Base-by-base conservation (phyloP, 2,797 vertebrate species). In the Spea hammondii region DNA sequence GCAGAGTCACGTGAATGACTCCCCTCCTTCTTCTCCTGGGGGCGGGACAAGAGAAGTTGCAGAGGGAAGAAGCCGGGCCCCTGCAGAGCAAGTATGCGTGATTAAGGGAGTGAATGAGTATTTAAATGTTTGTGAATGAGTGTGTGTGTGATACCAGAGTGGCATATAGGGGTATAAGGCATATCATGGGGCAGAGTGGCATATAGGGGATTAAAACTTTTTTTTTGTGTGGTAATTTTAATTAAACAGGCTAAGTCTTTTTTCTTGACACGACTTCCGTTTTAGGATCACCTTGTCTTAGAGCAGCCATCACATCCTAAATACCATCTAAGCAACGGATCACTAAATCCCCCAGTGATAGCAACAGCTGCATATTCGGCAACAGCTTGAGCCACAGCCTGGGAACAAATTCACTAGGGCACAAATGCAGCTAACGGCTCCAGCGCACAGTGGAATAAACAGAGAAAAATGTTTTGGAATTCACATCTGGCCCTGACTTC, bases 291-390 rank as follows among this genome's bases (percentile, higher is more conserved):
- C 55, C 12, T 11, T 13, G 2, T 13, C 32, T 57, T 6, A 62
- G 6, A 6, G 2, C 6, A 62, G 59, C 59, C 59, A 62, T 4
- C 5, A 62, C 59, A 3, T n/a, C 5, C 59, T 32, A 62, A 6
- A 62, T 70, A 65, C 70, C 13, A 62, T 47, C 32, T 14, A 72
- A 66, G 45, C 73, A 10, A 45, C 65, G 49, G 47, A 65, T 76
- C 44, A 57, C 10, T 49, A 44, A 59, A 67, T 79, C 51, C 62
- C 10, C 53, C n/a, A 66, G 53, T 76, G 68, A 53, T 57, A 59
- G 32, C 13, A 76, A 72, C 79, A 80, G 79, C 73, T 80, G 79
- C 68, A 72, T 46, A 70, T 80, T 80, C 71, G 47, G 73, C 51
- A 76, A 80, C 12, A 76, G 50, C 46, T n/a, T 4, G 3, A 72